Conservation (phyloP, 2,113 vertebrate species). For the Rhegmatorhina hoffmannsi region DNA sequence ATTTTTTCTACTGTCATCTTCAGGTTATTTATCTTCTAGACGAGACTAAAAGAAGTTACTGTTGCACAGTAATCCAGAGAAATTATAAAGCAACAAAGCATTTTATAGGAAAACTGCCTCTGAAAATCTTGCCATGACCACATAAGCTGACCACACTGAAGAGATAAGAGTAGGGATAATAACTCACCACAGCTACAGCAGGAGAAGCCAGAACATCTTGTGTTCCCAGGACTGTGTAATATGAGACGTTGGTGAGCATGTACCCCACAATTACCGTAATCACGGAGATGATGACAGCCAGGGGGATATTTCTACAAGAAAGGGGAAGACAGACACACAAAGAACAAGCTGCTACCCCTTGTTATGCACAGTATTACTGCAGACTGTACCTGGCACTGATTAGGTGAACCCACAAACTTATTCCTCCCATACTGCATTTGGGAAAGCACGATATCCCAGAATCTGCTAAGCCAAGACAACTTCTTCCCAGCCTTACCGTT, state of each 20-base stretch:
- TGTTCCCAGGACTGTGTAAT: conserved; percentile 70
- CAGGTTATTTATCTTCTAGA: not conserved
- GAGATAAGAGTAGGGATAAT: not conserved
- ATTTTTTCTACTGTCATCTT: not conserved
- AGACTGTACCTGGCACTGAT: not conserved
- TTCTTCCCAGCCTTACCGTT: conserved; percentile 76
- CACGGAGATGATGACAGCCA: conserved; percentile 73
- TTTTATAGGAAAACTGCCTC: not conserved
- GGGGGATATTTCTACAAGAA: conserved; percentile 68
- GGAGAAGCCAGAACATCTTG: conserved; percentile 70
- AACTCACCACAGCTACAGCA: conserved; percentile 75
- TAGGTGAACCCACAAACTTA: not conserved
- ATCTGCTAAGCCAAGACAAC: not conserved
- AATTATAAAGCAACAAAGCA: not conserved
- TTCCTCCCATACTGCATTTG: not conserved
- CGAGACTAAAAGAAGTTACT: not conserved
- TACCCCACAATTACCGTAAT: conserved; percentile 69
- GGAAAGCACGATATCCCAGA: fast-evolving
- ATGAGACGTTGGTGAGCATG: conserved; percentile 74
- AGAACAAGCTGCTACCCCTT: not conserved
- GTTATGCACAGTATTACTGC: not conserved
- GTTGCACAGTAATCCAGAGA: not conserved
- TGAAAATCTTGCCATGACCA: not conserved
- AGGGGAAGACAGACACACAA: not conserved
- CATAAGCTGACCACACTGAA: not conserved